Conservation (phyloP, 37 sponge, comb jelly and placozoan genomes). For the Aplysina aerophoba region DNA sequence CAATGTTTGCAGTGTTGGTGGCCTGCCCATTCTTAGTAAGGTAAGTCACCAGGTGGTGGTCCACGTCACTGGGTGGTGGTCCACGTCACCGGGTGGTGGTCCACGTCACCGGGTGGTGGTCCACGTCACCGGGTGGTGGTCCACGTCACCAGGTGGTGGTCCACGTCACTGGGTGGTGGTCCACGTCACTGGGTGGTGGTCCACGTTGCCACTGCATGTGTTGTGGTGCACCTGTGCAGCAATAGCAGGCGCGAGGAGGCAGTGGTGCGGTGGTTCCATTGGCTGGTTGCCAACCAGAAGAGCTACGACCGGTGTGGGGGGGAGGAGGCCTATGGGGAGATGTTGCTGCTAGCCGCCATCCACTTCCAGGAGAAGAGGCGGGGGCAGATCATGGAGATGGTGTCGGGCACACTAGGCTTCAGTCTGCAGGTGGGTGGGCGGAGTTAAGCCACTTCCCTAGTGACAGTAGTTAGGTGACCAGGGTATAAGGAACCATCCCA, state of each 20-base stretch:
- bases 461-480: background rate
- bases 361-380: conserved; percentile 78
- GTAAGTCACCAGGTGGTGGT: conserved; percentile 38
- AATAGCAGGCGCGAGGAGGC: conserved; percentile 55
- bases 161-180: no score
- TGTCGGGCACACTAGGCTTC: conserved; percentile 52
- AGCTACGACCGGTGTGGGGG: conserved; percentile 46
- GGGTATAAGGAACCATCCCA: no score
- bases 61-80: no score
- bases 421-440: conserved; percentile 6
- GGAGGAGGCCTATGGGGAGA: conserved; percentile 69
- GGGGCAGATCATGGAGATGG: conserved; percentile 67
- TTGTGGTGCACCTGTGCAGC: conserved; percentile 41
- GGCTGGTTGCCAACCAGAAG: conserved; percentile 70
- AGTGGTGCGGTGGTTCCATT: conserved; percentile 71
- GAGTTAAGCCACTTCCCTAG: background rate
- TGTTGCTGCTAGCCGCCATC: conserved; percentile 77
- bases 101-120: no score
- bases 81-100: no score
- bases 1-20: conserved; percentile 69
- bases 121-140: no score
- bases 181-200: no score
- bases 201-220: no score
- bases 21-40: conserved; percentile 84
- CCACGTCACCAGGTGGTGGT: no score